phyloP scores from a whole-genome alignment of 2,113 vertebrate species.

The Bujurquina vittata region DNA sequence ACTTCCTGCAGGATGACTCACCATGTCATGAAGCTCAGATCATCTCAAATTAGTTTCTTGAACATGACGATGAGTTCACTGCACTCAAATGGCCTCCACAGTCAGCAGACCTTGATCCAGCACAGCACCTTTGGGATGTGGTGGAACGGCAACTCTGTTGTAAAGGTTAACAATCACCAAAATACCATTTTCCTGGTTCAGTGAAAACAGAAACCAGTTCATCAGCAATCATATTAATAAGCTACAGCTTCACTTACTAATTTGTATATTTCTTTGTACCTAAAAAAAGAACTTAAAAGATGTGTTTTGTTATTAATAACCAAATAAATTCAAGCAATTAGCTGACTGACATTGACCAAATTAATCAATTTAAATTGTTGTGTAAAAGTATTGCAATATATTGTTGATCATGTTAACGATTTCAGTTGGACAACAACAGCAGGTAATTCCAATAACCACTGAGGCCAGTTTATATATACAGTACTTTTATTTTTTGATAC shows the following conservation, averaged over 20 bases:
- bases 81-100: background rate
- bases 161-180: background rate
- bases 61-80: background rate
- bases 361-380: background rate
- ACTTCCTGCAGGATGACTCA: background rate
- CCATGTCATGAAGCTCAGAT: background rate
- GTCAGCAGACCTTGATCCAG: background rate
- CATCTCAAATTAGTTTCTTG: background rate
- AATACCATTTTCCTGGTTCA: background rate
- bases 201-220: background rate
- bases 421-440: background rate
- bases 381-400: background rate
- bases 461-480: background rate
- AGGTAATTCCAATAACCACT: background rate
- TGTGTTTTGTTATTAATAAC: background rate
- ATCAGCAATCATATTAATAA: background rate
- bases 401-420: background rate
- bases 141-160: background rate
- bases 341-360: background rate
- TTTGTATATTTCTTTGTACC: background rate
- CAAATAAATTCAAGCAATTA: too few species aligned
- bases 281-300: background rate
- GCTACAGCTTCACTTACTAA: background rate
- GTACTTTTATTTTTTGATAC: background rate
- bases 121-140: background rate